These are phyloP conservation scores for Eurois occulta DNA, from an alignment of 2,888 invertebrate genomes.

Conservation along the genomic window DNA sequence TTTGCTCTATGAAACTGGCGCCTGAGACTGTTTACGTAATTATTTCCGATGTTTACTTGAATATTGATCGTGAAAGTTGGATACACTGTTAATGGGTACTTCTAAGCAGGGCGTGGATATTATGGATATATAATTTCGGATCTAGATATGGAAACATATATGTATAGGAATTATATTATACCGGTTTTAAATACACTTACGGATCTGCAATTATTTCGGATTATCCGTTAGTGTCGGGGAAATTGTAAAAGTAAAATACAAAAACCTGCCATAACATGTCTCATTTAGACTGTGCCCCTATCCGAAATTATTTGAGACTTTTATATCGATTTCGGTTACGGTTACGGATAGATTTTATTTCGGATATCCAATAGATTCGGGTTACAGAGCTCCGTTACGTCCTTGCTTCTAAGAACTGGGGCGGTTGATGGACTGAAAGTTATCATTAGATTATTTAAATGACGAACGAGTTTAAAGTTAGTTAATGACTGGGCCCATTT, in stretches of 20 bases:
- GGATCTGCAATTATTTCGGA: neutral
- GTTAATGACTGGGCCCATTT: slow-evolving; percentile 30
- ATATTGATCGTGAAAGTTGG: slow-evolving; percentile 1
- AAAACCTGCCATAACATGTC: no score
- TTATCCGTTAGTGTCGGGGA: no score
- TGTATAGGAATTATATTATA: neutral
- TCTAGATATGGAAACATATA: neutral
- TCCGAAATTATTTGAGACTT: no score
- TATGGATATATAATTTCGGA: no score
- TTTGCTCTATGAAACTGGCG: slow-evolving; percentile 23
- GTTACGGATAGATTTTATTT: neutral
- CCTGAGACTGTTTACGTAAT: slow-evolving; percentile 32
- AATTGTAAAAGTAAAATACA: no score
- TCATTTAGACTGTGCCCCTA: no score
- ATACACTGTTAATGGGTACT: neutral
- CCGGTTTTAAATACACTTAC: neutral
- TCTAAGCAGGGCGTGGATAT: neutral
- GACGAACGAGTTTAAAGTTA: slow-evolving; percentile 29
- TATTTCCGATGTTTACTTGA: slow-evolving; percentile 16
- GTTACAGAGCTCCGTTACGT: neutral
- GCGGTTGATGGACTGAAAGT: slow-evolving; percentile 15
- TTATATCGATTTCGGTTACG: no score
- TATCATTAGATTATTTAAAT: slow-evolving; percentile 43
- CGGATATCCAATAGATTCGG: neutral
- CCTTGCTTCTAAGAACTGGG: neutral